Base-by-base conservation (phyloP, 1,140 invertebrate species). In the Tyrophagus putrescentiae region DNA sequence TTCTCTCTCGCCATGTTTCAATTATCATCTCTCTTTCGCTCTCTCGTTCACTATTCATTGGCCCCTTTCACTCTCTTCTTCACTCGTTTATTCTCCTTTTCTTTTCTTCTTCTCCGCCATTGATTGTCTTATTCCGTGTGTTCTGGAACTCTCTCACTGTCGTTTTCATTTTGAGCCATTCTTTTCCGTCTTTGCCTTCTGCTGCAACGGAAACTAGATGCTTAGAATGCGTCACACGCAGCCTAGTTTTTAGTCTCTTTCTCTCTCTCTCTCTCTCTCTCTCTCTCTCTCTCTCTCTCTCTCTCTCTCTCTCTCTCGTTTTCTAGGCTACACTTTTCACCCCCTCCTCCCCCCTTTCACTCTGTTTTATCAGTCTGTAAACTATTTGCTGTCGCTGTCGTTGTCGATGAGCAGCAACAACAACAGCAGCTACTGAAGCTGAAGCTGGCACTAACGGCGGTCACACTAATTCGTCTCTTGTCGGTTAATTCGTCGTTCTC, bases 71-170 rank as follows among this genome's bases (percentile, higher is more conserved):
- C 13, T 13, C 36, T 39, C 36, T n/a, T 13, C 36, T 39, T 39
- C 21, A 13, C 36, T 39, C 13, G 36, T 39, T 39, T n/a, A n/a
- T n/a, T n/a, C n/a, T n/a, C n/a, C 36, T 21, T 13, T 39, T 39
- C 36, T 39, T 21, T 39, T 39, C 36, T 39, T 39, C 21, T 21
- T 39, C 36, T 39, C 21, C 21, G 45, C 7, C 45, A n/a, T 48
- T 48, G 45, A 48, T 48, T 48, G 45, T 48, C 45, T 48, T 48
- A 48, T 48, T 48, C 31, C 45, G 45, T 48, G 45, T 48, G 23
- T 7, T 48, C 21, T 39, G 13, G 13, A 39, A n/a, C n/a, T n/a
- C 21, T 39, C 21, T 21, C 36, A 39, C 21, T 21, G 23, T 48
- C 31, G 7, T 7, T 6, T 48, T 29, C 45, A 21, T 18, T 21